Base-by-base conservation (phyloP, 2,888 invertebrate species). In the Ormyrus labotus region DNA sequence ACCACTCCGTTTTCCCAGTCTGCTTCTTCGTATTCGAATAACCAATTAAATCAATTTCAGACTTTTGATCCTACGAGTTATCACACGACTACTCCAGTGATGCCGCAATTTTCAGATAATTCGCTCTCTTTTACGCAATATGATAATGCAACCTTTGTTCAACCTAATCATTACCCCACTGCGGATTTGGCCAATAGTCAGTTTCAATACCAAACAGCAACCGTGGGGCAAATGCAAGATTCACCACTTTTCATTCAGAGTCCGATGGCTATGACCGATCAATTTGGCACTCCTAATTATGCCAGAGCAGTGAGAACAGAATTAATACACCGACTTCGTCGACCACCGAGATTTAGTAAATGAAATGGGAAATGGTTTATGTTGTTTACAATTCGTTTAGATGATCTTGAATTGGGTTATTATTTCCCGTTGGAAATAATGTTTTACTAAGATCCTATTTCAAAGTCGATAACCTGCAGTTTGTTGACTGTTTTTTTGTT, bases 181-280 rank as follows among this genome's bases (percentile, higher is more conserved):
- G 84, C 86, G 9, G 88, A 89, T 61, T 77, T 87, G 51, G 80
- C 85, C 4, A 86, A 74, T 50, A 85, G 84, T 78, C 89, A 87
- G 71, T 89, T 86, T 80, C 88, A 86, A 50, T 86, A 82, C 77
- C 87, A 87, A 60, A 83, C 87, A 0, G 80, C 87, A 0, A 77
- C 84, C 0, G 86, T 89, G 13, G 85, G 87, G 45, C 88, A 87
- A 76, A 84, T 89, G 58, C 87, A 87, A 11, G 89, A 89, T 57
- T 87, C 88, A 7, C 85, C 87, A 11, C 82, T 89, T 64, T 89
- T 86, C 61, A 85, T 89, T 60, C 89, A 88, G 73, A 89, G 84
- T 78, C 87, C 89, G 5, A 87, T 89, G 48, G 83, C 87, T 34
- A 86, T 89, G 19, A 84, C 87, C 5, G 89, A 89, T 82, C 88